A percentile compares a stretch with the other conserved stretches of the same genome.
These are phyloP conservation scores for Chloropsis cyanopogon DNA, from an alignment of 2,113 vertebrate species.

Conservation along the genomic window DNA sequence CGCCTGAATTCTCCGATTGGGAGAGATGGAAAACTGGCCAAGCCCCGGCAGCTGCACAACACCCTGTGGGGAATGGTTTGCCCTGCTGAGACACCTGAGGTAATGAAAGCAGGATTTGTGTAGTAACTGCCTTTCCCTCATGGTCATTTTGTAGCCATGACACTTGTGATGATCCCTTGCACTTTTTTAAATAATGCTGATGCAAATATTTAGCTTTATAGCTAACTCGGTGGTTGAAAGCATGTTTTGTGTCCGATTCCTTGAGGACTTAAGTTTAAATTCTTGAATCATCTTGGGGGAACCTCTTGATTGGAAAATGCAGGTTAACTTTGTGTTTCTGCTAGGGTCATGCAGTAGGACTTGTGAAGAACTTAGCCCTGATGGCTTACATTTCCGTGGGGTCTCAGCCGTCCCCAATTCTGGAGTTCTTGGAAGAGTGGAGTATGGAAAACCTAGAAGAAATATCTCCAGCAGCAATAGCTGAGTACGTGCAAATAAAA, in stretches of 20 bases:
- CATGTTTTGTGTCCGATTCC: not conserved
- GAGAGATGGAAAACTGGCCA: slow-evolving; percentile 94
- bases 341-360: slow-evolving; percentile 97
- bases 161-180: not conserved
- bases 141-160: fast-evolving
- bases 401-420: slow-evolving; percentile 95
- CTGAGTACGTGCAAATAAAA: slow-evolving; percentile 82
- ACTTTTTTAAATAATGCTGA: not conserved
- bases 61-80: slow-evolving; percentile 99
- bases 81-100: slow-evolving; percentile 98
- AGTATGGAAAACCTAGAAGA: slow-evolving; percentile 99
- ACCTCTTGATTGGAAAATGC: not conserved
- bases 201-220: not conserved
- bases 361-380: slow-evolving; percentile 96
- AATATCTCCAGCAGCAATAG: slow-evolving; percentile 97
- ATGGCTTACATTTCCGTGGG: slow-evolving; percentile 99
- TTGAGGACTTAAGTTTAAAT: not conserved
- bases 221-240: not conserved
- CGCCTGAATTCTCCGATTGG: slow-evolving; percentile 96
- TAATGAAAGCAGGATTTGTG: slow-evolving; percentile 45
- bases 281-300: not conserved
- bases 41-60: slow-evolving; percentile 96
- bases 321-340: not conserved
- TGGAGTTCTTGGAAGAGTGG: slow-evolving; percentile 99
- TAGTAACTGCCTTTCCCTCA: not conserved